phyloP scores from a whole-genome alignment of 1,140 invertebrate genomes.

The Scaptodrosophila lebanonensis region DNA sequence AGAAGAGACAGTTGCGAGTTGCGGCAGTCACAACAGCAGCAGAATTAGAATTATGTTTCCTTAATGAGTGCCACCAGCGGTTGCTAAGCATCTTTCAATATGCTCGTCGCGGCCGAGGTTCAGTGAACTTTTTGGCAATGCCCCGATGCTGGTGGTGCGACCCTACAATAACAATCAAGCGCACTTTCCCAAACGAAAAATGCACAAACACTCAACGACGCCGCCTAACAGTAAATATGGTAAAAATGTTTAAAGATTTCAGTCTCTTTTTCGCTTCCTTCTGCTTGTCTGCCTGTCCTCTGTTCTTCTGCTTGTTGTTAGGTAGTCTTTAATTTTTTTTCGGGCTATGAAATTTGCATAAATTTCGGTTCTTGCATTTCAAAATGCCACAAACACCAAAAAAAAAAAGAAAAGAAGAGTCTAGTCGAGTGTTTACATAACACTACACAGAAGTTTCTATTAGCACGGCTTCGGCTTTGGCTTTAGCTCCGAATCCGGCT shows the following conservation, averaged over 20 bases:
- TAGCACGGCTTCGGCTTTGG: neutral
- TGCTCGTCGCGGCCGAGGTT: conserved; percentile 42
- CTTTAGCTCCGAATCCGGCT: too few relatives aligned
- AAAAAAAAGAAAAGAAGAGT: too few relatives aligned
- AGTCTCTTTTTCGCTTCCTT: conserved; percentile 1
- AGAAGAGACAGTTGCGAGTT: too few relatives aligned
- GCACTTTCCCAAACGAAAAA: conserved; percentile 58
- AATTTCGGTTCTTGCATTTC: conserved; percentile 56
- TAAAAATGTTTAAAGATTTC: conserved; percentile 64
- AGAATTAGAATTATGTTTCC: conserved; percentile 74
- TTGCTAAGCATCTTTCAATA: conserved; percentile 71
- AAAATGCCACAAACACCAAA: neutral
- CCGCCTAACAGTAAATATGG: conserved; percentile 70
- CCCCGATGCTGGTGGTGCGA: too few relatives aligned
- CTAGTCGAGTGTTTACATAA: conserved; percentile 68
- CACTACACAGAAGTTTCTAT: conserved; percentile 34
- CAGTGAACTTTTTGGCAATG: conserved; percentile 63
- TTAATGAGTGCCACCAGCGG: conserved; percentile 63
- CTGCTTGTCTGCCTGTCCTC: conserved; percentile 10
- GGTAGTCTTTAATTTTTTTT: neutral
- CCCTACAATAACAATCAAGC: too few relatives aligned
- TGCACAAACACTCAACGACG: conserved; percentile 43
- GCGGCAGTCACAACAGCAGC: too few relatives aligned
- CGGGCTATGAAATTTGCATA: conserved; percentile 56
- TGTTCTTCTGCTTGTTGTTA: conserved; percentile 34